phyloP scores from a whole-genome alignment of 2,113 vertebrate species.

The Monarcha castaneiventris region DNA sequence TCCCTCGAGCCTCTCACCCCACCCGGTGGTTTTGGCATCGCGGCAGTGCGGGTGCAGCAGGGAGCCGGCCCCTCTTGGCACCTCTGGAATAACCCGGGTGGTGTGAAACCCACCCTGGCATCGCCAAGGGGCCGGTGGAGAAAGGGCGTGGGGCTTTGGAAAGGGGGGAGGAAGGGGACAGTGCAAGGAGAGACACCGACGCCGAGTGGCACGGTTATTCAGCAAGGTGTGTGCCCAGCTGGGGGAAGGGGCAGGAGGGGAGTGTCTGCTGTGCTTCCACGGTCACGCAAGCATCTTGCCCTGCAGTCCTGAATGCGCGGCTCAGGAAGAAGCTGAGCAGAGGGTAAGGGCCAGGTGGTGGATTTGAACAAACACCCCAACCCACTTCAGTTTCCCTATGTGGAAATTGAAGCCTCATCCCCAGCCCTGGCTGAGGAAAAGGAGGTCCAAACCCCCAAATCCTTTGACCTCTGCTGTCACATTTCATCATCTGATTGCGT shows the following conservation, averaged over 20 bases:
- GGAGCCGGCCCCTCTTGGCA: not conserved
- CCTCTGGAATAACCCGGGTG: not conserved
- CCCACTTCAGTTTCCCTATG: rapidly evolving
- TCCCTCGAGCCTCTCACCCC: not conserved
- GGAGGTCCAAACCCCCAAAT: not conserved
- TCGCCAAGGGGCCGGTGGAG: not conserved
- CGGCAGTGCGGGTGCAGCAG: not conserved
- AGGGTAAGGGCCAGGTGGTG: not conserved
- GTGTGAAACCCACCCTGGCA: not conserved
- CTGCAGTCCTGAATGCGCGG: not conserved
- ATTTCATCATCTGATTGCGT: rapidly evolving
- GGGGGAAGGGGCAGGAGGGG: not conserved
- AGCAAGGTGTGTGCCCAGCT: not conserved
- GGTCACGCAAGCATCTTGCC: not conserved
- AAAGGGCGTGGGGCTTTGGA: not conserved
- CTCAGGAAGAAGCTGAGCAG: not conserved
- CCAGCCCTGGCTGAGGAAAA: not conserved
- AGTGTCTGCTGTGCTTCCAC: not conserved
- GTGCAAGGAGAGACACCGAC: rapidly evolving
- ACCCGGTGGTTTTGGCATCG: not conserved
- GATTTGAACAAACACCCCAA: not conserved
- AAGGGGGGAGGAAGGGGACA: not conserved
- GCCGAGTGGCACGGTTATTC: rapidly evolving
- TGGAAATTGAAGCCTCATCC: not conserved
- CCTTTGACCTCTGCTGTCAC: not conserved